Evolutionary conservation across 2,888 invertebrate genomes (phyloP), one percentile per base, ranked within the genome.

Genomic region (Encarsia formosa): DNA sequence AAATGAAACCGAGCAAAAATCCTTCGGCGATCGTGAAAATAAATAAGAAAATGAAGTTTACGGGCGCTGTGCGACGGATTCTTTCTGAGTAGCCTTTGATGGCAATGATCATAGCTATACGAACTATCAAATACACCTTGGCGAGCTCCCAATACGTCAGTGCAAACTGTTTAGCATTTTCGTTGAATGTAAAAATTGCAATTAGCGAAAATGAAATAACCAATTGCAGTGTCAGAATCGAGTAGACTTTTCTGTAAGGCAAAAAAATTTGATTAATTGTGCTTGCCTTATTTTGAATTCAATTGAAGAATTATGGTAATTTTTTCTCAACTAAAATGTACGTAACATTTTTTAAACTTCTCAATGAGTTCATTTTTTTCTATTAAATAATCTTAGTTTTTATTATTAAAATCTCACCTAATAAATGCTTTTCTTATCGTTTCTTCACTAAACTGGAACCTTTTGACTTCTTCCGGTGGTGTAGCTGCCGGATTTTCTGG

Each of bases 21-120:
- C 86, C 82, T 76, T 92, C 87, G 0, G 90, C 90, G 0, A 85
- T 35, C 0, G 92, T 93, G 75, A 97, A 96, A 9, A 95, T 68
- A n/a, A 81, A 81, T 47, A 97, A 79, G 71, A 94, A 87, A 57
- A 97, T 87, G 74, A 90, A 88, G 76, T 97, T 97, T 73, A 83
- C 81, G 0, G 96, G 96, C 23, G 86, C 81, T 60, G 85, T 85
- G 43, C 96, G 83, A 24, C 96, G 82, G 9, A 94, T 86, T 64
- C 80, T 80, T 35, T 84, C 83, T 73, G 94, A 96, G 71, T 96
- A 97, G 3, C 90, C 85, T 82, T n/a, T n/a, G n/a, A 96, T 83
- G 20, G 83, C 80, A 51, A 96, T 85, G 70, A 95, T 76, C 5
- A 87, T 81, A 1, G 90, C 85, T 58, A 96, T 75, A 52, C 87